A percentile compares a stretch with the other conserved stretches of the same genome.
These are phyloP conservation scores for Acanthaster planci DNA, from an alignment of 35 echinoderm and acorn worm species.

Conservation along the genomic window DNA sequence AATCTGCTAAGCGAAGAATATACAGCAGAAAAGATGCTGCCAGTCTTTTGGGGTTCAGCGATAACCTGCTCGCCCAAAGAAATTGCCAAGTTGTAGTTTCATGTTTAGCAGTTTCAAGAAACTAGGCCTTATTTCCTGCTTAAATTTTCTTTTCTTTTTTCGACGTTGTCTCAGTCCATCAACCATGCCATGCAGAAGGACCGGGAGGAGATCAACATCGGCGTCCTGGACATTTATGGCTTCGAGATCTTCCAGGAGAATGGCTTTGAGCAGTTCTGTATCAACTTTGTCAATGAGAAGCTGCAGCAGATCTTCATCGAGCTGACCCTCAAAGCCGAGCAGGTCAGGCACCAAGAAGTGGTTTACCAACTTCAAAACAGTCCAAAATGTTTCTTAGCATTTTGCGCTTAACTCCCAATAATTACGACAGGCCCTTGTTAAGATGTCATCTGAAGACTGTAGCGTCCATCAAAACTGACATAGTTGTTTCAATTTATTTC, in stretches of 20 bases:
- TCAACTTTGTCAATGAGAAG: constrained; percentile 99
- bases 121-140: neutral
- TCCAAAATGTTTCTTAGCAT: too few species aligned
- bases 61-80: neutral
- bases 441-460: too few species aligned
- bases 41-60: too few species aligned
- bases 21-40: too few species aligned
- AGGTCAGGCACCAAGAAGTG: constrained; percentile 48
- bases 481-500: constrained; percentile 10
- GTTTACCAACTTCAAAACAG: too few species aligned
- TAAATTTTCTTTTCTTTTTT: constrained; percentile 1
- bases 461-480: neutral
- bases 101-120: neutral
- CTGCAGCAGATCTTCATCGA: constrained; percentile 99
- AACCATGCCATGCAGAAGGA: constrained; percentile 97
- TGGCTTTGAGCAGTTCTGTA: constrained; percentile 99
- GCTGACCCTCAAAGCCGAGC: constrained; percentile 95
- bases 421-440: too few species aligned
- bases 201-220: constrained; percentile 82
- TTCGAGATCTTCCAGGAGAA: constrained; percentile 99
- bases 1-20: too few species aligned
- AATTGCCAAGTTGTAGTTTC: neutral
- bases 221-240: constrained; percentile 97
- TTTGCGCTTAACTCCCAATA: too few species aligned
- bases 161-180: constrained; percentile 66